These are phyloP conservation scores for Drosophila sturtevanti DNA, from an alignment of 1,140 invertebrate genomes.

Conservation along the genomic window DNA sequence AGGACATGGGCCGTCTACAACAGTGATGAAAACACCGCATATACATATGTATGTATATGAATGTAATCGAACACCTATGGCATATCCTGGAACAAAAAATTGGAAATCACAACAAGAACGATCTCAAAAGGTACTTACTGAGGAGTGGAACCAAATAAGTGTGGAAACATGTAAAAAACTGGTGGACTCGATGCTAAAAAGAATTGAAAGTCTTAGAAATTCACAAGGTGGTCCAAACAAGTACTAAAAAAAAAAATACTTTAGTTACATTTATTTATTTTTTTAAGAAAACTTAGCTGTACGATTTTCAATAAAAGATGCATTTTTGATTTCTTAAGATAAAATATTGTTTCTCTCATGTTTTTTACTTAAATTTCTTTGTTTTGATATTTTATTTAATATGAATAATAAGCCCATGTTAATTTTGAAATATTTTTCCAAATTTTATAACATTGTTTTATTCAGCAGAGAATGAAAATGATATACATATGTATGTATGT, in stretches of 20 bases:
- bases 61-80: too few relatives aligned
- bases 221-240: not conserved
- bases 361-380: too few relatives aligned
- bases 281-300: too few relatives aligned
- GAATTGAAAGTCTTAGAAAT: not conserved
- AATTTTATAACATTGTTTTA: too few relatives aligned
- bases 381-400: too few relatives aligned
- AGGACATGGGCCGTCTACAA: not conserved
- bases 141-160: not conserved
- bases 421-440: too few relatives aligned
- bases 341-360: too few relatives aligned
- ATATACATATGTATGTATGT: too few relatives aligned
- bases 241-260: not conserved
- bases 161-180: not conserved
- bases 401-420: too few relatives aligned
- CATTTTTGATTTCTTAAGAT: too few relatives aligned
- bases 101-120: not conserved
- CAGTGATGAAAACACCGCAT: not conserved
- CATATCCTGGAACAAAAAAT: not conserved
- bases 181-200: not conserved
- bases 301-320: too few relatives aligned
- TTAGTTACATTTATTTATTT: not conserved
- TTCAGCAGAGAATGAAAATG: too few relatives aligned
- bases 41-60: not conserved
- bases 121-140: not conserved